Conservation (phyloP, 2,888 invertebrate species). For the Serrognathus titanus region DNA sequence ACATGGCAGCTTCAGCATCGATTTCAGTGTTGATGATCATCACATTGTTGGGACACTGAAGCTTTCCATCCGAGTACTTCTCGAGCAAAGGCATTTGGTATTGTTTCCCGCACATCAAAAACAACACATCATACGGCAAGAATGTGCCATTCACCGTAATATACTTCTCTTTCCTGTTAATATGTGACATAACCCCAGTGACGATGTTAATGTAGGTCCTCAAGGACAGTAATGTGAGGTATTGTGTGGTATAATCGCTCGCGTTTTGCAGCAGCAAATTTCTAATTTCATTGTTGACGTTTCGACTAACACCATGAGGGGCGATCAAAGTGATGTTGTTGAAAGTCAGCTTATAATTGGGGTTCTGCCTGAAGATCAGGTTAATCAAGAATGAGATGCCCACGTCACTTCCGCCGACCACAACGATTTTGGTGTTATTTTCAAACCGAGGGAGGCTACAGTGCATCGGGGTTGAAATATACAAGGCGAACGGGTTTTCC, state of each 20-base stretch:
- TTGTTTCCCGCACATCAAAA: conserved; percentile 51
- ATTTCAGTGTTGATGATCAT: conserved; percentile 55
- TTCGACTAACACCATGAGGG: conserved; percentile 56
- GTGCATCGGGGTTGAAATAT: conserved; percentile 12
- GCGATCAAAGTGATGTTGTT: conserved; percentile 69
- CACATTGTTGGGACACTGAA: conserved; percentile 53
- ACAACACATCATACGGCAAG: conserved; percentile 49
- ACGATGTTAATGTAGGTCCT: conserved; percentile 60
- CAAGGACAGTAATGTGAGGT: conserved; percentile 8
- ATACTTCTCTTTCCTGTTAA: conserved; percentile 57
- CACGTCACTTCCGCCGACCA: conserved; percentile 64
- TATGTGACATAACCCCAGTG: conserved; percentile 52
- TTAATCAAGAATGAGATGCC: conserved; percentile 61
- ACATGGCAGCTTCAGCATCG: conserved; percentile 50
- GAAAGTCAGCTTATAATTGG: conserved; percentile 54
- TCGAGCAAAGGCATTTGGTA: conserved; percentile 48
- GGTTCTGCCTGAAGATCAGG: conserved; percentile 54
- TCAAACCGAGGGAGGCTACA: conserved; percentile 28
- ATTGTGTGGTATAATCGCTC: conserved; percentile 35
- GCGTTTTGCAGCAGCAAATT: conserved; percentile 54
- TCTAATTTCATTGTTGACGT: conserved; percentile 37
- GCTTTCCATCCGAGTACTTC: neutral
- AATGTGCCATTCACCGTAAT: conserved; percentile 47
- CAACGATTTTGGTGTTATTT: conserved; percentile 60
- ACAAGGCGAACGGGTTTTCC: conserved; percentile 7